Evolutionary conservation across 37 sponge, comb jelly and placozoan genomes (phyloP), one percentile per base, ranked within the genome.

Genomic region (Cliona cf. orientalis): DNA sequence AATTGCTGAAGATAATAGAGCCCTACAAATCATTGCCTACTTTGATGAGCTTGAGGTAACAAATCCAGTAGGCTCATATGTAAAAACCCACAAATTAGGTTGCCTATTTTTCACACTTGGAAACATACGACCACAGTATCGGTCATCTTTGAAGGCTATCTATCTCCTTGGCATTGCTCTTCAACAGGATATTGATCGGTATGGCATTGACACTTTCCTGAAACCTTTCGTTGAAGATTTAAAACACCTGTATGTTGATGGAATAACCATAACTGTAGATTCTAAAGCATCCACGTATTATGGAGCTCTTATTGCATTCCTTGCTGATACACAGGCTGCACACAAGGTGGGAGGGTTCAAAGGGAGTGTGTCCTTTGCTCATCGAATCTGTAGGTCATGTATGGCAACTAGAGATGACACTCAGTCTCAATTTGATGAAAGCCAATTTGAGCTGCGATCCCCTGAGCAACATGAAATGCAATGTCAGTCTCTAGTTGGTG

Each of bases 311-410:
- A n/a, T n/a, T n/a, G n/a, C n/a, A n/a, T n/a, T n/a, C n/a, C n/a
- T n/a, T n/a, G n/a, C n/a, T n/a, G n/a, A n/a, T n/a, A n/a, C n/a
- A n/a, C n/a, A n/a, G n/a, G n/a, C n/a, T n/a, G n/a, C n/a, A n/a
- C n/a, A n/a, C n/a, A n/a, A n/a, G n/a, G n/a, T n/a, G n/a, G n/a
- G n/a, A n/a, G 76, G 78, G 19, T 75, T 76, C 62, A 31, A 76
- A 62, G 78, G 62, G 42, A 37, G 28, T 9, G 62, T 76, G 78
- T 76, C 78, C 37, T 76, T 76, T 76, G 78, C 78, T 76, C 28
- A 36, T 29, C 58, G 78, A 36, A 60, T 76, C n/a, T 76, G 78
- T 29, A 33, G 78, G 32, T 62, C 78, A 60, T 76, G 78, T 29
- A 59, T 75, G 78, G 63, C 78, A 9, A 76, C 78, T 23, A 76